Evolutionary conservation across 1,140 invertebrate genomes (phyloP), one percentile per base, ranked within the genome.

Genomic region (Pseudomyrmex dendroicus): DNA sequence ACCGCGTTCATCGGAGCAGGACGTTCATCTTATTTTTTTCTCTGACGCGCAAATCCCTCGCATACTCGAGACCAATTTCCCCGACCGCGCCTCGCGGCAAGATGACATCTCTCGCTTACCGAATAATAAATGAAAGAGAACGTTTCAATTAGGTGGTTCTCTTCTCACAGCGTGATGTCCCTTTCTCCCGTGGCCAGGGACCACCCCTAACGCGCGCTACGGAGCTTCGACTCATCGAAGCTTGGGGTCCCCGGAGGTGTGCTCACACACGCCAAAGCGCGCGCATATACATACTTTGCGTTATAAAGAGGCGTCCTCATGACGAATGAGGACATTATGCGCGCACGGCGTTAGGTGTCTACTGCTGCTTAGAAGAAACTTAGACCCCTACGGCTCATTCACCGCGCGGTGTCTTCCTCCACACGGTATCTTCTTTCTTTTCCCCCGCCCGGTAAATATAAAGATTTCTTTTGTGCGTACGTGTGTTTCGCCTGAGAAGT

Each of bases 61-160:
- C 73, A 50, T 76, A 15, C 20, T 35, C 63, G 35, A 84, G 57
- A 83, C 61, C 73, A 85, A 90, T 90, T 90, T 87, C 78, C 72
- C 20, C 50, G 86, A 54, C 78, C 68, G 61, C 59, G 70, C 67
- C 77, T 61, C 73, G 80, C 86, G 83, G 64, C 67, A 82, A 91
- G 89, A 91, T 91, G 90, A 89, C 91, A 90, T 92, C 91, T 91
- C 82, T 66, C 68, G 86, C 82, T 83, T 87, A 76, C 78, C 63
- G 85, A 90, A 92, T 91, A 90, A 92, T 84, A 92, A 92, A 92
- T 91, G 90, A 91, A 91, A 91, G 90, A 88, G 90, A 90, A 92
- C 91, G 90, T 91, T 92, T 92, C 91, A 92, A 92, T 92, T 92
- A 92, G 89, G 67, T 72, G 84, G 84, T 91, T 90, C 89, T 91